phyloP scores from a whole-genome alignment of 2,113 vertebrate genomes.

The Tachysurus vachellii region DNA sequence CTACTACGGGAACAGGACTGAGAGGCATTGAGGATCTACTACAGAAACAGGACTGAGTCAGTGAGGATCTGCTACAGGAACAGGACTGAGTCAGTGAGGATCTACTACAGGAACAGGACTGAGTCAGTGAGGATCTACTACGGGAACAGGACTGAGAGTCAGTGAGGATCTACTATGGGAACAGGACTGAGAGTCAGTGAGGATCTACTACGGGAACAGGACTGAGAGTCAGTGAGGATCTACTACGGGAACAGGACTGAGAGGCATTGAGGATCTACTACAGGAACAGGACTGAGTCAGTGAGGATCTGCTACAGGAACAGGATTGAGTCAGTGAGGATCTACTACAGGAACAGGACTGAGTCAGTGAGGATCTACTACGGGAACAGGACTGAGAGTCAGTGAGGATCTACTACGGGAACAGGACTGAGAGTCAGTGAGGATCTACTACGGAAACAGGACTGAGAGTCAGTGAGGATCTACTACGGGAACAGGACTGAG shows the following conservation, averaged over 20 bases:
- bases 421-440: not conserved
- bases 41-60: not conserved
- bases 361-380: not conserved
- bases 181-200: not conserved
- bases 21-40: not conserved
- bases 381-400: not conserved
- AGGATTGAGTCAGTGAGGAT: no score
- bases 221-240: not conserved
- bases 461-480: not conserved
- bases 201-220: not conserved
- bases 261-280: no score
- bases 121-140: not conserved
- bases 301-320: not conserved
- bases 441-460: not conserved
- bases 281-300: not conserved
- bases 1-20: not conserved
- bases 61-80: not conserved
- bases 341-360: not conserved
- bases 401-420: not conserved
- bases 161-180: not conserved
- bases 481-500: not conserved
- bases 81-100: not conserved
- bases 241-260: not conserved
- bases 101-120: not conserved
- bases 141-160: not conserved